Percentiles rank a stretch among this genome's conserved stretches.
Conservation (phyloP, 2,888 invertebrate species). For the Temnothorax ravouxi region DNA sequence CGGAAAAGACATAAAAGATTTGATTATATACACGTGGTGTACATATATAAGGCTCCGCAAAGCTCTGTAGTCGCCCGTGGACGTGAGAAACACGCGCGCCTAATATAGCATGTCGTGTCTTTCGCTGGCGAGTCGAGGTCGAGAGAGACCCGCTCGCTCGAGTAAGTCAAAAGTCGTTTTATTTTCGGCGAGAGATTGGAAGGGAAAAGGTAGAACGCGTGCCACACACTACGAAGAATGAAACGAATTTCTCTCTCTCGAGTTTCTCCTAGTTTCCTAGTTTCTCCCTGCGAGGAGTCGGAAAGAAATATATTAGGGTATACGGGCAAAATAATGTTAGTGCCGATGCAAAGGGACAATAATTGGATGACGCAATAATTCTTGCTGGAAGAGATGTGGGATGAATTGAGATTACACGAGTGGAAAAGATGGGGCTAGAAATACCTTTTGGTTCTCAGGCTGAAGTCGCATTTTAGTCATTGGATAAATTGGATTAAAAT, state of each 20-base stretch:
- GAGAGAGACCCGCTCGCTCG: background rate
- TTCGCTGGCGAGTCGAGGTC: slow-evolving; percentile 8
- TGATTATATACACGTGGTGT: slow-evolving; percentile 33
- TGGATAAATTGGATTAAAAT: background rate
- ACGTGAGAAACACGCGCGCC: slow-evolving; percentile 36
- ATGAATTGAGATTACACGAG: slow-evolving; percentile 14
- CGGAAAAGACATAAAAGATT: slow-evolving; percentile 31
- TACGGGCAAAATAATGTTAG: background rate
- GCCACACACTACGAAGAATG: slow-evolving; percentile 33
- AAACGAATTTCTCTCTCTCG: slow-evolving; percentile 39
- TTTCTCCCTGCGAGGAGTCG: slow-evolving; percentile 11
- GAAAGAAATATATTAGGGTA: background rate
- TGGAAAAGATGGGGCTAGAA: background rate
- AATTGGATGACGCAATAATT: slow-evolving; percentile 17
- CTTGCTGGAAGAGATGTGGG: background rate
- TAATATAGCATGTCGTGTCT: slow-evolving; percentile 6
- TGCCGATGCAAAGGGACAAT: background rate
- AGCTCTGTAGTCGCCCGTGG: slow-evolving; percentile 62
- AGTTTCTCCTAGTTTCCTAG: slow-evolving; percentile 11
- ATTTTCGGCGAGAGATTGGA: slow-evolving; percentile 32
- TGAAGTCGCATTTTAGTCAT: background rate
- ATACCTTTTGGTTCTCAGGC: background rate
- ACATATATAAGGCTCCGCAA: slow-evolving; percentile 46
- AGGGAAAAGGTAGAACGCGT: slow-evolving; percentile 14
- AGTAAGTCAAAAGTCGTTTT: slow-evolving; percentile 1